Conservation (phyloP, 2,113 vertebrate species). For the Chionodraco myersi region DNA sequence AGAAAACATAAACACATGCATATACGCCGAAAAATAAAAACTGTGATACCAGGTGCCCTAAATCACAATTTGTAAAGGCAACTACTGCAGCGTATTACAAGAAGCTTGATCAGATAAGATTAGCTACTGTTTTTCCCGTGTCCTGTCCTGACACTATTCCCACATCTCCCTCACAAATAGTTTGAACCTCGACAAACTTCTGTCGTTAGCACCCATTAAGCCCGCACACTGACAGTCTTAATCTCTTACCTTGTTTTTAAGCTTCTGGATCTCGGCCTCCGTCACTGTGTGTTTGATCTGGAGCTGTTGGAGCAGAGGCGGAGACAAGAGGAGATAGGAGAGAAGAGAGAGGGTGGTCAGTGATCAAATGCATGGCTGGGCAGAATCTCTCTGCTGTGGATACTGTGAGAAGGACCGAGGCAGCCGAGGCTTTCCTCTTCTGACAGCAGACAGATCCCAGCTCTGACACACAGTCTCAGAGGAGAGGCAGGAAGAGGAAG, state of each 20-base stretch:
- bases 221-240: background rate
- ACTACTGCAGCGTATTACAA: background rate
- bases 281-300: constrained; percentile 99
- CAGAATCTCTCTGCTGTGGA: constrained; percentile 72
- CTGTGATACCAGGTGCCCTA: background rate
- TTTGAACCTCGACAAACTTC: constrained; percentile 21
- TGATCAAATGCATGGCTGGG: constrained; percentile 80
- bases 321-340: constrained; percentile 67
- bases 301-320: constrained; percentile 87
- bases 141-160: background rate
- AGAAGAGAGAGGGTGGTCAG: constrained; percentile 69
- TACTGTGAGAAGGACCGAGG: constrained; percentile 59
- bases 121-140: background rate
- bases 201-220: background rate
- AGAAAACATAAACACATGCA: background rate
- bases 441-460: constrained; percentile 35
- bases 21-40: background rate
- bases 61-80: background rate
- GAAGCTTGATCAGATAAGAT: background rate
- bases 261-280: constrained; percentile 99
- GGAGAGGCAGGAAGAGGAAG: constrained; percentile 29
- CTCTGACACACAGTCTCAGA: constrained; percentile 57
- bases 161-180: constrained; percentile 7
- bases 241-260: constrained; percentile 96
- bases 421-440: constrained; percentile 51